phyloP scores from a whole-genome alignment of 2,888 invertebrate species.

The Ditylenchus weischeri region DNA sequence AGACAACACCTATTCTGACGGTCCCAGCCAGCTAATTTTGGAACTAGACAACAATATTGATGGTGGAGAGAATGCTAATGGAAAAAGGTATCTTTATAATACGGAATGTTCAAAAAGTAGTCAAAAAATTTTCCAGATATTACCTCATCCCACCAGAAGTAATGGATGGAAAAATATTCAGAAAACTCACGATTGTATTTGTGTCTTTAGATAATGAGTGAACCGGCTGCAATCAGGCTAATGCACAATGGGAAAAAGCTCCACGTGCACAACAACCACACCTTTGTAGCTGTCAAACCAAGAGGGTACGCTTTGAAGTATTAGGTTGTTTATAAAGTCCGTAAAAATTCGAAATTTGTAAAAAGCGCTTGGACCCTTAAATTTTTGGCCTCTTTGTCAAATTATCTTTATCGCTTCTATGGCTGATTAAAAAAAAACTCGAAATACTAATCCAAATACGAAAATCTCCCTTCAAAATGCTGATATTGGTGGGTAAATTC shows the following conservation, averaged over 20 bases:
- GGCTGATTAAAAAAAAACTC: too few species aligned
- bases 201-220: constrained; percentile 24
- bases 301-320: constrained; percentile 39
- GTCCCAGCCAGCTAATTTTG: constrained; percentile 19
- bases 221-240: constrained; percentile 46
- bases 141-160: constrained; percentile 55
- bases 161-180: constrained; percentile 33
- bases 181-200: too few species aligned
- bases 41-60: constrained; percentile 14
- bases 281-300: constrained; percentile 58
- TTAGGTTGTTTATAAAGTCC: background rate
- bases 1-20: constrained; percentile 7
- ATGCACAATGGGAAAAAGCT: constrained; percentile 57
- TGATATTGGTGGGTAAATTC: too few species aligned
- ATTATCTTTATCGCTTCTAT: too few species aligned
- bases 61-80: constrained; percentile 13
- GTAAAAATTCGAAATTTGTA: too few species aligned
- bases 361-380: too few species aligned
- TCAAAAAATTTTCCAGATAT: constrained; percentile 35
- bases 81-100: constrained; percentile 9
- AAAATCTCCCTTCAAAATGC: too few species aligned
- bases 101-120: too few species aligned
- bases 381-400: too few species aligned
- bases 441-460: too few species aligned
- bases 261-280: constrained; percentile 58